Evolutionary conservation across 1,140 invertebrate genomes (phyloP), one percentile per base, ranked within the genome.

Genomic region (Drosophila obscura): DNA sequence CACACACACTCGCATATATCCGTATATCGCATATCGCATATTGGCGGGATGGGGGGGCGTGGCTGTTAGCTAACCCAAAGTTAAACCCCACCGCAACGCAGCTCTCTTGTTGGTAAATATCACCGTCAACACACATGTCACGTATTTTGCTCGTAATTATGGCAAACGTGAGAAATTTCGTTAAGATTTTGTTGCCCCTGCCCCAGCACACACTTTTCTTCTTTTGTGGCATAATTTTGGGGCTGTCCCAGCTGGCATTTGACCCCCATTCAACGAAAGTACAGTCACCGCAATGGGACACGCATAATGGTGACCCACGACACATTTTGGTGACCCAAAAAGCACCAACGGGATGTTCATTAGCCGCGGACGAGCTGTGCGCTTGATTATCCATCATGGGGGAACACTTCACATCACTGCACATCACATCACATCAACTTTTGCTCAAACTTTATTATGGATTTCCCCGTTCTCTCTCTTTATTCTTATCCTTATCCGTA

Each of bases 101-200:
- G 28, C 44, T 28, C 24, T 19, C 31, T 63, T 45, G 19, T 44
- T 50, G 66, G 41, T 50, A 76, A 87, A 88, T 83, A 79, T 87
- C 72, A 65, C 67, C 83, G 83, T 88, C 83, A 83, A 88, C 73
- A 90, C 87, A 90, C 87, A 90, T 90, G 82, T 90, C 87, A 90
- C 87, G 87, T 90, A 83, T 67, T 87, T 82, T 73, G 46, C 87
- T 83, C 87, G 87, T 90, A 90, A 90, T 90, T 90, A 90, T 90
- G 79, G 88, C 77, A 84, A 87, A 90, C 87, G 87, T 90, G 87
- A 82, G 87, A 90, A 90, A 90, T 87, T 90, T 90, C 65, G 87
- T 90, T 83, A 90, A 90, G 87, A 87, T 90, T 90, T 90, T 82
- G 4, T 1, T 16, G 19, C 19, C 22, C 22, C 22, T 4, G 4